A percentile compares a stretch with the other conserved stretches of the same genome.
Evolutionary conservation across 2,888 invertebrate species (phyloP).

Genomic region (Selenia dentaria): DNA sequence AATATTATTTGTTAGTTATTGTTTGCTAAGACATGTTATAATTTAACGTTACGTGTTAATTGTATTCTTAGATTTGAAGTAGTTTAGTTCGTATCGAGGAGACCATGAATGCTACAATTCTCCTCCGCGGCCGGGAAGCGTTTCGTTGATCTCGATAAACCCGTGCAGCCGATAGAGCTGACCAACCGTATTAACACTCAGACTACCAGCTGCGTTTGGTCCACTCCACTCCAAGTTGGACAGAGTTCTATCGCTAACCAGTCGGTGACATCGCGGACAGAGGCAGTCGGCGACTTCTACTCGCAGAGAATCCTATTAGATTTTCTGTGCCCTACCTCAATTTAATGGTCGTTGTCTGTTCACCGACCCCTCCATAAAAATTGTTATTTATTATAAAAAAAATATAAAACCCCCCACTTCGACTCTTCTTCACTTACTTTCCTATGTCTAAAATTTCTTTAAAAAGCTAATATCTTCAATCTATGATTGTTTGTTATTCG

Average conservation of each 20-base stretch:
- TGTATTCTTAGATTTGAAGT: too few relatives aligned
- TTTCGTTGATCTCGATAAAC: neutral
- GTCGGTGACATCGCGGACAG: neutral
- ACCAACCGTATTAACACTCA: neutral
- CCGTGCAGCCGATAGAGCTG: neutral
- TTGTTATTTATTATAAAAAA: constrained; percentile 12
- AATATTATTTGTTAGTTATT: too few relatives aligned
- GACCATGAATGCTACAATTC: neutral
- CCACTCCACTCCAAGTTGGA: neutral
- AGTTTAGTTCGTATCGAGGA: too few relatives aligned
- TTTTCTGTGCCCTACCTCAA: too few relatives aligned
- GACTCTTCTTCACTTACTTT: neutral
- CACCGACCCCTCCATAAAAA: neutral
- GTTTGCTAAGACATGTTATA: too few relatives aligned
- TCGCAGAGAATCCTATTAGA: neutral
- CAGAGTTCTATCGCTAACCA: neutral
- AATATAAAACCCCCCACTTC: neutral
- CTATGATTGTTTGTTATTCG: too few relatives aligned
- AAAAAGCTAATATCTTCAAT: neutral
- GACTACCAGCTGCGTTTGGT: neutral
- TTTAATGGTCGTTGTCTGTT: neutral
- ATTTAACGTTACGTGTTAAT: too few relatives aligned
- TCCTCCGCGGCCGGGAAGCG: constrained; percentile 1
- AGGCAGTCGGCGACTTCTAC: neutral
- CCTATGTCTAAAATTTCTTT: neutral